Percentiles rank a stretch among this genome's conserved stretches.
Evolutionary conservation across 2,113 vertebrate genomes (phyloP).

Genomic region (Calyptommatus sinebrachiatus): DNA sequence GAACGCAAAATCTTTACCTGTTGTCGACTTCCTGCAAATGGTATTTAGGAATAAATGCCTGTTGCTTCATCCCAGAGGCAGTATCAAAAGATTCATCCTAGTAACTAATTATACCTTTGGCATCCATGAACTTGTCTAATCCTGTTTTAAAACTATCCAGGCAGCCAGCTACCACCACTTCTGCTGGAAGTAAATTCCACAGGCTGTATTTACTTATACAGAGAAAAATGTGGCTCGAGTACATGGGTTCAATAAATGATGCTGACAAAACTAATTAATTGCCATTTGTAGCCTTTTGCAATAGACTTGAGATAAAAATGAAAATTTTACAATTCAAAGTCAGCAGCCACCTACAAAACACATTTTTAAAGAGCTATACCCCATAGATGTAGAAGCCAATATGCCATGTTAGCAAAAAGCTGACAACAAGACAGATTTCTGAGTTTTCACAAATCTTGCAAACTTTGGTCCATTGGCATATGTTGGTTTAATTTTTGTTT

Average conservation of each 20-base stretch:
- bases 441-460: conserved; percentile 34
- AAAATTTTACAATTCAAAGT: conserved; percentile 4
- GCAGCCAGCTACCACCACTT: too few species aligned
- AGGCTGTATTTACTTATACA: too few species aligned
- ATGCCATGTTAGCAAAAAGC: conserved; percentile 48
- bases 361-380: conserved; percentile 42
- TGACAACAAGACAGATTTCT: conserved; percentile 56
- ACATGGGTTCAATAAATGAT: not conserved
- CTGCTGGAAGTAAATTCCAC: too few species aligned
- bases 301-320: not conserved
- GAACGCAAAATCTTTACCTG: too few species aligned
- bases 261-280: not conserved
- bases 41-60: too few species aligned
- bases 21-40: too few species aligned
- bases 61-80: too few species aligned
- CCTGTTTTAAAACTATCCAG: too few species aligned
- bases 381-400: not conserved
- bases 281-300: not conserved
- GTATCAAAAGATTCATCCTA: too few species aligned
- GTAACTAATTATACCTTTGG: too few species aligned
- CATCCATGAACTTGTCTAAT: too few species aligned
- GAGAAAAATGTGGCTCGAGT: not conserved
- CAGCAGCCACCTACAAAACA: conserved; percentile 19
- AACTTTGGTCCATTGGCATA: conserved; percentile 17
- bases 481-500: conserved; percentile 9